phyloP scores from a whole-genome alignment of 2,888 invertebrate species.

The Raillietiella orientalis region DNA sequence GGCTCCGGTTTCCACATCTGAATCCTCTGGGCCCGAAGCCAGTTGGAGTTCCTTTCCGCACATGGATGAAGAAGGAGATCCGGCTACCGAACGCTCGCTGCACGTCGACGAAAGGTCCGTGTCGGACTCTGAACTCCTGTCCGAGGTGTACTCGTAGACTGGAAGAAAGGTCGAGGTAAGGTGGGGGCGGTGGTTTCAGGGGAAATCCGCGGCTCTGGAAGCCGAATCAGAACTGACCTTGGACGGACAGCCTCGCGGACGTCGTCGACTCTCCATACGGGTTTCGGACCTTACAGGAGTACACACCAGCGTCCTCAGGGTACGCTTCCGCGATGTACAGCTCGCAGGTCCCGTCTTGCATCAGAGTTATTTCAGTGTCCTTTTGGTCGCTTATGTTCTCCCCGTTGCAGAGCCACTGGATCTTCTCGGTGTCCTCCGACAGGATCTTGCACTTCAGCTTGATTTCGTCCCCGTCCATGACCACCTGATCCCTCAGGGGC shows the following conservation, averaged over 20 bases:
- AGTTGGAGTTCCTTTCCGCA: too few species aligned
- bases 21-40: too few species aligned
- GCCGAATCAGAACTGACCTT: too few species aligned
- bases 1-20: too few species aligned
- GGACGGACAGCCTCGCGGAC: constrained; percentile 38
- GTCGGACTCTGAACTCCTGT: too few species aligned
- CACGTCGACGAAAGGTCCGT: too few species aligned
- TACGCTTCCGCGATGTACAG: constrained; percentile 55
- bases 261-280: constrained; percentile 46
- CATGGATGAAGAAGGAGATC: too few species aligned
- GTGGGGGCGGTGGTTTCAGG: too few species aligned
- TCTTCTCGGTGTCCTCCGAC: constrained; percentile 18
- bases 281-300: constrained; percentile 48
- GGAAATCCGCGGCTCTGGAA: too few species aligned
- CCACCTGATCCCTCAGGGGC: constrained; percentile 31
- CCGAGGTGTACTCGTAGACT: constrained; percentile 85
- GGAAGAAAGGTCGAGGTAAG: too few species aligned
- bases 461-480: constrained; percentile 70
- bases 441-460: constrained; percentile 31
- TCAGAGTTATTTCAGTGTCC: constrained; percentile 34
- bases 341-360: constrained; percentile 40
- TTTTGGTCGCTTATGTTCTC: constrained; percentile 9
- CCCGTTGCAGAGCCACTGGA: constrained; percentile 44
- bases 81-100: too few species aligned
- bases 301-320: constrained; percentile 62